Evolutionary conservation across 2,113 vertebrate species (phyloP).

Genomic region (Festucalex cinctus): DNA sequence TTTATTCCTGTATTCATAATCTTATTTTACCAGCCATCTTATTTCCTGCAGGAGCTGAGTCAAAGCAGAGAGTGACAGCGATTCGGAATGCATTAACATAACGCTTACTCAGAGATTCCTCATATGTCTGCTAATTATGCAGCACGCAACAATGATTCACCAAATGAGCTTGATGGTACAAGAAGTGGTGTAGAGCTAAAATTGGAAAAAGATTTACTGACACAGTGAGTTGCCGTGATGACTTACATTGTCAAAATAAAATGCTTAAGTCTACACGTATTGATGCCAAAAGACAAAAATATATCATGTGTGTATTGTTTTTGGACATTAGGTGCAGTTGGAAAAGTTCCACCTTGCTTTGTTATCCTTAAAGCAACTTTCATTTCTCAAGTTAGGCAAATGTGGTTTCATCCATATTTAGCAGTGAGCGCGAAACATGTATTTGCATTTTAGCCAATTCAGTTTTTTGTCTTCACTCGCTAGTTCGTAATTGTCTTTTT

Average conservation of each 20-base stretch:
- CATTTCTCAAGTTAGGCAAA: background rate
- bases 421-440: background rate
- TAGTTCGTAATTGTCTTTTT: background rate
- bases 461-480: background rate
- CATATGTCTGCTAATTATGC: background rate
- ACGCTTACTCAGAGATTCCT: background rate
- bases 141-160: background rate
- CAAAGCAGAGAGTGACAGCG: background rate
- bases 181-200: background rate
- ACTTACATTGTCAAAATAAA: constrained; percentile 9
- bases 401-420: background rate
- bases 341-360: background rate
- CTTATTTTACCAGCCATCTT: background rate
- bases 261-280: background rate
- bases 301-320: too few species aligned
- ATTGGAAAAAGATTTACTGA: background rate
- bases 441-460: background rate
- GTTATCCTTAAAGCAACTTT: background rate
- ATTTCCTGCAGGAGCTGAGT: constrained; percentile 8
- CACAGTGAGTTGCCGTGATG: background rate
- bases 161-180: background rate
- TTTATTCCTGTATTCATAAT: background rate
- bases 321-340: too few species aligned
- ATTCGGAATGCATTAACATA: constrained; percentile 1
- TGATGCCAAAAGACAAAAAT: background rate